Evolutionary conservation across 2,797 vertebrate genomes (phyloP), one percentile per base, ranked within the genome.

Genomic region (Malurus leucopterus): DNA sequence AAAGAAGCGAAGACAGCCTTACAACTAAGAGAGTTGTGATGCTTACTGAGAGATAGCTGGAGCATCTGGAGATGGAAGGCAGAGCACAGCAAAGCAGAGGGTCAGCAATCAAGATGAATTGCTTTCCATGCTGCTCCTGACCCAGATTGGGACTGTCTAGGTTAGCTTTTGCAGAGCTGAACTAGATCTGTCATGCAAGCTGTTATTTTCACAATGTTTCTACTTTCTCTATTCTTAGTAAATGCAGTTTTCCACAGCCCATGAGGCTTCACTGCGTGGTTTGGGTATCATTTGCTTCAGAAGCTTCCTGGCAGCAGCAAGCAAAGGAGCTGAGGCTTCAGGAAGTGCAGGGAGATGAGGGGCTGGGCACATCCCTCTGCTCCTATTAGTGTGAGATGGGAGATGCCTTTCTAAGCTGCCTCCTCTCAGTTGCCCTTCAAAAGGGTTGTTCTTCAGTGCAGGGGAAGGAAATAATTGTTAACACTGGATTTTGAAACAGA

Each of bases 141-240:
- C 74, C 70, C 74, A 90, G 44, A 73, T 5, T 86, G 77, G 51
- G 51, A 69, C n/a, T 75, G 38, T 75, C 63, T 88, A 72, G 73
- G 69, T 91, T 59, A 78, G 41, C 38, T 87, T 88, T 86, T 84
- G 63, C 46, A 59, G 41, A 88, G 51, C 67, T 92, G 86, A 91
- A 63, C 63, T 75, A 86, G 84, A 84, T 92, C 77, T 94, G 77
- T 78, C 67, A n/a, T 40, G 53, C 81, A 86, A 93, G 71, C 84
- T 86, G 74, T 86, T 92, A 84, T 76, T 90, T 93, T 87, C 43
- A 57, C 5, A 6, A 43, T 15, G 57, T 85, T 93, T 93, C 78
- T 84, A 7, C 84, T 86, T 89, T 72, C 64, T 69, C 84, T 90
- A 16, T 92, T 93, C 91, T 93, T 92, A 83, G 67, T 75, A 85